Evolutionary conservation across 2,797 vertebrate species (phyloP).

Genomic region (Dendrocincla fuliginosa): DNA sequence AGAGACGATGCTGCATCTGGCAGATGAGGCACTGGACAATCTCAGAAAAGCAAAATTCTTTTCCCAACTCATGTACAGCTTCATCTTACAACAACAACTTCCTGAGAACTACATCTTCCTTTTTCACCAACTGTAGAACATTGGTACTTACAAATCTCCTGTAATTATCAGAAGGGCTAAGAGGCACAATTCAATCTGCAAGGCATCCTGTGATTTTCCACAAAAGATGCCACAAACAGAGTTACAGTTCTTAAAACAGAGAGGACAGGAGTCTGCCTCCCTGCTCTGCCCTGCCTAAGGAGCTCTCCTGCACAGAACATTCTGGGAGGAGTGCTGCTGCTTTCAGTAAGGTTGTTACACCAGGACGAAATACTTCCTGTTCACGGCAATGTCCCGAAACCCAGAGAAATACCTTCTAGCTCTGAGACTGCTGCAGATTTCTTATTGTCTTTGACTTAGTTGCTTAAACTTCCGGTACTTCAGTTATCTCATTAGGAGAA

Average conservation of each 20-base stretch:
- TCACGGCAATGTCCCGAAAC: background rate
- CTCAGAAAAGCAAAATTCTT: background rate
- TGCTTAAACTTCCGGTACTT: slow-evolving; percentile 11
- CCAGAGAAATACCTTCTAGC: background rate
- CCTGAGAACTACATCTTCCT: background rate
- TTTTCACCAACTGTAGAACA: background rate
- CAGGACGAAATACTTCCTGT: background rate
- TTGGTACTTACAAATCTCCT: background rate
- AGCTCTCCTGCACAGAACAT: background rate
- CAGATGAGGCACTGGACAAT: accelerated
- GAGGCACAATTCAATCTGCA: background rate
- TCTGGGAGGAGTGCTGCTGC: background rate
- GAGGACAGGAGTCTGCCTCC: background rate
- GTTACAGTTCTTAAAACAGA: background rate
- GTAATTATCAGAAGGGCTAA: background rate
- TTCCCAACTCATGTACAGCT: background rate
- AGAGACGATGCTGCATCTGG: accelerated
- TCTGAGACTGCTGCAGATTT: background rate
- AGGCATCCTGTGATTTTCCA: background rate
- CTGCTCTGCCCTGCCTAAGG: background rate
- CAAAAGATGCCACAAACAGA: background rate
- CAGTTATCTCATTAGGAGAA: slow-evolving; percentile 16
- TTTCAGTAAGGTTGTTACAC: background rate
- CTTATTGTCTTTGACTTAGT: background rate
- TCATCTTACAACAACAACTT: background rate